Conservation (phyloP, 2,113 vertebrate species). For the Erythrocebus patas region DNA sequence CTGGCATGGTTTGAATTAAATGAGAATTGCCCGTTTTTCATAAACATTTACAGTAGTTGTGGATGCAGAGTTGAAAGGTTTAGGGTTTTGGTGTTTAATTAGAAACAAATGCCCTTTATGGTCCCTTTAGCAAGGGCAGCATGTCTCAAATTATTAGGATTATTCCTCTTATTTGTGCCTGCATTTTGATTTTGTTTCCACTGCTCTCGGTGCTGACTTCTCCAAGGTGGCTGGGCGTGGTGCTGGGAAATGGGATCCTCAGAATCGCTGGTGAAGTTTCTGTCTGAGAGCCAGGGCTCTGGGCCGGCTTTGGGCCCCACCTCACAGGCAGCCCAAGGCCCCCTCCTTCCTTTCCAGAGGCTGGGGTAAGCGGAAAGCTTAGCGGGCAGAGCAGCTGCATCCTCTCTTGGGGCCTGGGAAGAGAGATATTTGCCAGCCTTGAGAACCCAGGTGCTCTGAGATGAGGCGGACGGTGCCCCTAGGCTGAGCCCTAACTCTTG, state of each 20-base stretch:
- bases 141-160: conserved; percentile 63
- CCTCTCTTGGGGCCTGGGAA: not conserved
- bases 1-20: conserved; percentile 83
- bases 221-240: not conserved
- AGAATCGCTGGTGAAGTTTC: not conserved
- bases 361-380: not conserved
- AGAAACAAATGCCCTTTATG: conserved; percentile 70
- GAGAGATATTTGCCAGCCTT: not conserved
- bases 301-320: not conserved
- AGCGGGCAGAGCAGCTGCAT: not conserved
- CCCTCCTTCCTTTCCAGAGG: not conserved
- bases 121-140: conserved; percentile 46
- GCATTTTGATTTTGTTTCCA: not conserved
- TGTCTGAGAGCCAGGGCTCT: not conserved
- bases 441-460: not conserved
- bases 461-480: not conserved
- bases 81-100: conserved; percentile 79
- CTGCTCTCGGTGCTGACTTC: not conserved
- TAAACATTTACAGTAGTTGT: conserved; percentile 83
- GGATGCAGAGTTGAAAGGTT: conserved; percentile 79
- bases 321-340: not conserved
- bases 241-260: not conserved
- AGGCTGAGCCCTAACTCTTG: not conserved
- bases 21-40: conserved; percentile 80
- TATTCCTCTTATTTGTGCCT: conserved; percentile 41